Conservation (phyloP, 1,140 invertebrate genomes). For the Brachionus paranguensis region DNA sequence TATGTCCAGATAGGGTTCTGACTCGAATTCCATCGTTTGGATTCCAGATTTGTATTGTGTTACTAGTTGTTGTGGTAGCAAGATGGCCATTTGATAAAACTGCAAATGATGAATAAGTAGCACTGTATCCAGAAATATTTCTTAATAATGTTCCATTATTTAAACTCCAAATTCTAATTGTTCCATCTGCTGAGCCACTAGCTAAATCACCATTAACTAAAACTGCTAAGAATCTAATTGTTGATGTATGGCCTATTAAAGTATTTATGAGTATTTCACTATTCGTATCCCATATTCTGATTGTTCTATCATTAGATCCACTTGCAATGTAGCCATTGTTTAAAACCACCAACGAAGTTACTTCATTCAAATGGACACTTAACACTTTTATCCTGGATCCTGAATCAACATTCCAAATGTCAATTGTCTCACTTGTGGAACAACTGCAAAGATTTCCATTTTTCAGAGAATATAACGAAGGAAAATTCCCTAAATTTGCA, state of each 20-base stretch:
- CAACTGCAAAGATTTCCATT: background rate
- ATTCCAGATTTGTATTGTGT: background rate
- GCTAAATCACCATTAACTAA: background rate
- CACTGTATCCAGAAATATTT: background rate
- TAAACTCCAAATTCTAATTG: background rate
- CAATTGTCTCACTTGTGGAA: background rate
- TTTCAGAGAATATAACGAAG: background rate
- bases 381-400: background rate
- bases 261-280: background rate
- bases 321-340: background rate
- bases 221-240: background rate
- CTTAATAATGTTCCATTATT: background rate
- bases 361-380: background rate
- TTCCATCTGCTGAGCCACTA: background rate
- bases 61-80: background rate
- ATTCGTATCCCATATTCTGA: background rate
- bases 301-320: background rate
- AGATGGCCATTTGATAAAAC: background rate
- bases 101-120: background rate
- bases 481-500: background rate
- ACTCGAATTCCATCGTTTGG: background rate
- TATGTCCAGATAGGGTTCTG: background rate
- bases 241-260: background rate
- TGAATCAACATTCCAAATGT: background rate
- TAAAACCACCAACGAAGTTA: background rate